phyloP scores from a whole-genome alignment of 2,797 vertebrate genomes.

The Streptopelia turtur region DNA sequence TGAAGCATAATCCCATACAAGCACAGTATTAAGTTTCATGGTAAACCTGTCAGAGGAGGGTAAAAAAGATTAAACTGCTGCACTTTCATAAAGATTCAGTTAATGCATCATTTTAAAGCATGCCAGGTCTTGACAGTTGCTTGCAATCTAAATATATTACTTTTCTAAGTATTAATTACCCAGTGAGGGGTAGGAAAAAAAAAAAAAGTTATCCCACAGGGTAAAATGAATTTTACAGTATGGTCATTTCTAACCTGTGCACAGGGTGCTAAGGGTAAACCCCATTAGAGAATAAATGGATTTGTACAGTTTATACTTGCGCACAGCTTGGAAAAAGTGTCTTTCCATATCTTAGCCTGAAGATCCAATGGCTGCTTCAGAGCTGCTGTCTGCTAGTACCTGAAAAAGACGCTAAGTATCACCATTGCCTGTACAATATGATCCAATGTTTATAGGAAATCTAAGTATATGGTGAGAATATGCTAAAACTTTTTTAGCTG shows the following conservation, averaged over 20 bases:
- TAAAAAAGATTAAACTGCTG: not conserved
- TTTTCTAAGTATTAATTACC: slow-evolving; percentile 22
- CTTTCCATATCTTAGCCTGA: not conserved
- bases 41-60: not conserved
- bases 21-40: not conserved
- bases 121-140: not conserved
- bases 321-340: not conserved
- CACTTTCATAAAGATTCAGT: slow-evolving; percentile 5
- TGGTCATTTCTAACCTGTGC: not conserved
- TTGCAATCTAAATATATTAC: not conserved
- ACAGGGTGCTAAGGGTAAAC: not conserved
- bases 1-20: not conserved
- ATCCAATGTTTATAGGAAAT: not conserved
- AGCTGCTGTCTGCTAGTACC: not conserved
- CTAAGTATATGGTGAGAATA: not conserved
- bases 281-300: slow-evolving; percentile 14
- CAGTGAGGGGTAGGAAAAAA: not conserved
- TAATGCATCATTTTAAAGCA: not conserved
- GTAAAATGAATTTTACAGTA: not conserved
- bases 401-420: not conserved
- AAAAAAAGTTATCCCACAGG: not conserved
- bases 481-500: fast-evolving
- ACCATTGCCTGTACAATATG: not conserved
- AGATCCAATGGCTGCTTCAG: not conserved
- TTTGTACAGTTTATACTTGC: not conserved